A percentile compares a stretch with the other conserved stretches of the same genome.
Evolutionary conservation across 2,113 vertebrate species (phyloP).

Genomic region (Eretmochelys imbricata): DNA sequence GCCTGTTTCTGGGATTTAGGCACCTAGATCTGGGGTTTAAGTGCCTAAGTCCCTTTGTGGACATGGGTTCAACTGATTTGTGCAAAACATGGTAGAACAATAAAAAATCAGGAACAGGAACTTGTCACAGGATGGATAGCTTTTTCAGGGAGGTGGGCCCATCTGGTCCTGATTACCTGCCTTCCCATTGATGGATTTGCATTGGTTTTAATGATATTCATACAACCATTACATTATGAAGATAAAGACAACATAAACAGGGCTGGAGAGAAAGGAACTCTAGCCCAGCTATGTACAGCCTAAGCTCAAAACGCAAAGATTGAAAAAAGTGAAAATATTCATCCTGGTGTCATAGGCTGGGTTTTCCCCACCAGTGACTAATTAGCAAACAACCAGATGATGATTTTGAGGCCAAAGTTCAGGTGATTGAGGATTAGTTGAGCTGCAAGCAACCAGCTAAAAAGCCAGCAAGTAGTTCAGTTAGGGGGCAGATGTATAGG

Average conservation of each 20-base stretch:
- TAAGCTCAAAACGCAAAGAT: not conserved
- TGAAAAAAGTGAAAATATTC: not conserved
- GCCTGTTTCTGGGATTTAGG: too few relatives aligned
- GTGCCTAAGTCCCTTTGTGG: too few relatives aligned
- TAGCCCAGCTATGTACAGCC: not conserved
- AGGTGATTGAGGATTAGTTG: not conserved
- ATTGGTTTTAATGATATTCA: not conserved
- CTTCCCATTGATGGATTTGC: not conserved
- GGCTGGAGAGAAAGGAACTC: not conserved
- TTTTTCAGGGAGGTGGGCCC: too few relatives aligned
- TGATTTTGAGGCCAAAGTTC: not conserved
- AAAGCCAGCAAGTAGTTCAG: not conserved
- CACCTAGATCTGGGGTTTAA: too few relatives aligned
- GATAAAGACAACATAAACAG: not conserved
- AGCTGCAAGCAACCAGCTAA: not conserved
- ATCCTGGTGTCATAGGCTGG: not conserved
- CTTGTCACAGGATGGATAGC: too few relatives aligned
- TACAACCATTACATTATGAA: not conserved
- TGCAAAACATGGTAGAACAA: too few relatives aligned
- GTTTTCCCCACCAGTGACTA: not conserved
- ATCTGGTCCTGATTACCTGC: too few relatives aligned
- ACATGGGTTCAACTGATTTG: too few relatives aligned
- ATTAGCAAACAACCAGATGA: not conserved
- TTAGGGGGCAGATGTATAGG: not conserved
- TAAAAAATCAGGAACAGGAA: too few relatives aligned